Base-by-base conservation (phyloP, 37 sponge, comb jelly and placozoan species). In the Aphrocallistes beatrix region DNA sequence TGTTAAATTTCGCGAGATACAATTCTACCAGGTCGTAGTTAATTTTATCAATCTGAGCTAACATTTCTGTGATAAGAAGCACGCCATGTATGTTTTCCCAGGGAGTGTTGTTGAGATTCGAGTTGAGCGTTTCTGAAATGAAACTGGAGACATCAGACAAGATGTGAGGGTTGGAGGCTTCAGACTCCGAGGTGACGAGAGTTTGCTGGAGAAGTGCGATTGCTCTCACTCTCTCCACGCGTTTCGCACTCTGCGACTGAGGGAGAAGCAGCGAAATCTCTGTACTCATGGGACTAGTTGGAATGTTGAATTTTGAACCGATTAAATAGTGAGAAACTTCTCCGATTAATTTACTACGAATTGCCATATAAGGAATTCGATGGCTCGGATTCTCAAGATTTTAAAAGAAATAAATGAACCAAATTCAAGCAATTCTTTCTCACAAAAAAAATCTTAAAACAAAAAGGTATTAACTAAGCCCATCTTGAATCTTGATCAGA, bases 1-100 rank as follows among this genome's bases (percentile, higher is more conserved):
- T 60, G 75, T 60, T 60, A 60, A 25, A 60, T 60, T 60, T 60
- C 75, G 75, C 75, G 75, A 60, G 75, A 28, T 60, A 60, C 34
- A 60, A 13, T 30, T 60, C 75, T 25, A 60, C 75, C 8, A 60
- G 8, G 75, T 6, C 34, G n/a, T 19, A 60, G 34, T 13, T 60
- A 60, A 60, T 60, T 30, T 60, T 60, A 19, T 30, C 75, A 25
- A 60, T 3, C 34, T 60, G 75, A 32, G 75, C 34, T 60, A 60
- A 60, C 75, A 60, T 60, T 28, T 28, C 75, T 32, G n/a, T 60
- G 6, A 60, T 8, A 28, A 60, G 75, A 28, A 60, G 75, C 1
- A 3, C 1, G 3, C 75, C 75, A 28, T 60, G 75, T 60, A 30
- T 60, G 32, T 21, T 30, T 28, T 60, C 75, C 75, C 75, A 60